Conservation (phyloP, 1,140 invertebrate genomes). For the Habropoda laboriosa region DNA sequence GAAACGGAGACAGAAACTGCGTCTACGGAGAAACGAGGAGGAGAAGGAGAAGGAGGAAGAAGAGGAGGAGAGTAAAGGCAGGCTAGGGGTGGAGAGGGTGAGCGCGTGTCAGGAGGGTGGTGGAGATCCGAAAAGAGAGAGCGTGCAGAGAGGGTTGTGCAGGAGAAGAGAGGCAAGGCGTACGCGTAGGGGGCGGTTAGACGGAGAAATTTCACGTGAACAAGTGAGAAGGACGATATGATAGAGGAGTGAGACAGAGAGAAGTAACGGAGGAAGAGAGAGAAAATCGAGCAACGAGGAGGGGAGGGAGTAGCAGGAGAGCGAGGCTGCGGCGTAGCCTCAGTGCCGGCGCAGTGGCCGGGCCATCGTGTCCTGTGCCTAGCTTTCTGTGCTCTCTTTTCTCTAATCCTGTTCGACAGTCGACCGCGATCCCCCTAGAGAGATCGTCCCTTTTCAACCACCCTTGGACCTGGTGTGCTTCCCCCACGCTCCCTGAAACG, state of each 20-base stretch:
- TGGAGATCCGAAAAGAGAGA: conserved; percentile 24
- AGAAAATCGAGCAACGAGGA: conserved; percentile 36
- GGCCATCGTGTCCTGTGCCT: conserved; percentile 79
- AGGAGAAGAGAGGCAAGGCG: conserved; percentile 18
- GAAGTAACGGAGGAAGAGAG: neutral
- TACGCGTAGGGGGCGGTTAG: conserved; percentile 16
- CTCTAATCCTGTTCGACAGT: conserved; percentile 58
- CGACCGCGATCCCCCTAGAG: conserved; percentile 44
- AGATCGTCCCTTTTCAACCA: conserved; percentile 34
- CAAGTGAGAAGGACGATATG: too few species aligned
- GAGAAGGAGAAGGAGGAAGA: too few species aligned
- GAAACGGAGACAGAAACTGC: neutral
- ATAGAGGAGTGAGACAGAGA: neutral
- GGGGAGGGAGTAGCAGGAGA: conserved; percentile 76
- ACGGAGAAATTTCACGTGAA: neutral
- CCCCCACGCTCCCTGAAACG: neutral
- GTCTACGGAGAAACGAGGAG: neutral
- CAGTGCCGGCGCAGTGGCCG: conserved; percentile 82
- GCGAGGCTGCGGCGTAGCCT: conserved; percentile 81
- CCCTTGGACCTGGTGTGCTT: neutral
- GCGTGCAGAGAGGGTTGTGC: neutral
- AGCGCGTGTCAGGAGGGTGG: neutral
- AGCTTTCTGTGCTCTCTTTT: conserved; percentile 61
- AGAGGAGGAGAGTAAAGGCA: too few species aligned
- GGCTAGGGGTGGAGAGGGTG: too few species aligned